phyloP scores from a whole-genome alignment of 2,797 vertebrate species.

The Hyperoplus immaculatus region DNA sequence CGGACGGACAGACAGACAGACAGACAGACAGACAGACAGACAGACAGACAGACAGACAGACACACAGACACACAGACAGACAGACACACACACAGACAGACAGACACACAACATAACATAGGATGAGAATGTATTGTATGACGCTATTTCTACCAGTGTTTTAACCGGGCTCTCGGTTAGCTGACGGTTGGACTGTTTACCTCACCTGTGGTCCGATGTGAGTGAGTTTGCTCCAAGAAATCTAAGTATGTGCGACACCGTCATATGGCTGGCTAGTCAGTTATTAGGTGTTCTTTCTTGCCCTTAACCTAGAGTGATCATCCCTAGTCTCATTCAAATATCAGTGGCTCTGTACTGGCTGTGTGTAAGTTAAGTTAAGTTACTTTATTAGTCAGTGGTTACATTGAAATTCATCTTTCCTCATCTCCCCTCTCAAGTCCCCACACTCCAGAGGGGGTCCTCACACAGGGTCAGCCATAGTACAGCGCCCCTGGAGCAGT shows the following conservation, averaged over 20 bases:
- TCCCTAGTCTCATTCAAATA: slow-evolving; percentile 53
- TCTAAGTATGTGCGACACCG: slow-evolving; percentile 19
- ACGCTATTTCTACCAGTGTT: slow-evolving; percentile 32
- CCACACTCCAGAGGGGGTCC: no score
- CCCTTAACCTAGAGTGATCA: slow-evolving; percentile 36
- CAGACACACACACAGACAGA: no score
- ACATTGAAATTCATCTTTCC: slow-evolving; percentile 48
- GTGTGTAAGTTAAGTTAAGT: slow-evolving; percentile 11
- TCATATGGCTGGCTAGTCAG: slow-evolving; percentile 47
- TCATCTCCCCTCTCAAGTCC: no score
- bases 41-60: no score
- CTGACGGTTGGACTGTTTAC: slow-evolving; percentile 41
- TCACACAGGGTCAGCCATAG: no score
- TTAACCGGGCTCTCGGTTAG: slow-evolving; percentile 38
- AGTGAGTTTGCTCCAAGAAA: slow-evolving; percentile 44
- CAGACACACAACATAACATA: background rate
- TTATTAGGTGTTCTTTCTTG: slow-evolving; percentile 47
- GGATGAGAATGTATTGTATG: slow-evolving; percentile 19
- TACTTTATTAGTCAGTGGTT: slow-evolving; percentile 52
- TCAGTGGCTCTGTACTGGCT: slow-evolving; percentile 59
- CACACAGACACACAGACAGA: no score
- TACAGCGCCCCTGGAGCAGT: no score
- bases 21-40: no score
- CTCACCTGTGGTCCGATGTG: slow-evolving; percentile 47
- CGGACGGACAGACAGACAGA: no score